Evolutionary conservation across 1,140 invertebrate genomes (phyloP).

Genomic region (Lasioglossum baleicum): DNA sequence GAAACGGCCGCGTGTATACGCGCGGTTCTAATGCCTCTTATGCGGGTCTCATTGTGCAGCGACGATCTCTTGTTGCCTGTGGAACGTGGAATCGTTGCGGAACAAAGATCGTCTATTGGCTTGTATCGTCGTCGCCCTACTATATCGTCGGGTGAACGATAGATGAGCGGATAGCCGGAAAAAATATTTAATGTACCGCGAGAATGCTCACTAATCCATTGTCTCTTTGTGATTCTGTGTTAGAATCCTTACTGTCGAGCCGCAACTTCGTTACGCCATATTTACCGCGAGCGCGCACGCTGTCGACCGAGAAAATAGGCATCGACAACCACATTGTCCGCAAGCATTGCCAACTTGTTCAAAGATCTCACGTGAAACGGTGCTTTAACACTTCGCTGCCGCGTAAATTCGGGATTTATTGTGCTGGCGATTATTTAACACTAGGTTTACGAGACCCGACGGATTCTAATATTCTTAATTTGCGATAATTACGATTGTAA

Average conservation of each 20-base stretch:
- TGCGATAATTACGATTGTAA: no score
- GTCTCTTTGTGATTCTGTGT: no score
- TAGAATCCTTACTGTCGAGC: no score
- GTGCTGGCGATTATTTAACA: no score
- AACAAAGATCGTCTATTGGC: slow-evolving; percentile 47
- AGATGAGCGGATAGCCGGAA: slow-evolving; percentile 36
- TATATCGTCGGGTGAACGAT: slow-evolving; percentile 3
- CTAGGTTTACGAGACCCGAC: no score
- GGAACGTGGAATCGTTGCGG: slow-evolving; percentile 52
- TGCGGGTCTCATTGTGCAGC: slow-evolving; percentile 61
- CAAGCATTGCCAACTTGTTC: background rate
- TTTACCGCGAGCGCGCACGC: no score
- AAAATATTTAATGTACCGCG: slow-evolving; percentile 7
- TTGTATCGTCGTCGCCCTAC: slow-evolving; percentile 16
- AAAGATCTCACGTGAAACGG: no score
- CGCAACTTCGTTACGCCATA: no score
- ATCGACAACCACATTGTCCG: background rate
- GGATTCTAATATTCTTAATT: no score
- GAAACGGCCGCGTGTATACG: slow-evolving; percentile 10
- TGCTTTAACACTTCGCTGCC: no score
- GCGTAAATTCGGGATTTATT: no score
- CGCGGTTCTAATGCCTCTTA: slow-evolving; percentile 55
- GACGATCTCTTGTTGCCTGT: slow-evolving; percentile 57
- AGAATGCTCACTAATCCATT: background rate
- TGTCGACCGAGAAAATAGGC: background rate